Evolutionary conservation across 2,888 invertebrate species (phyloP), one percentile per base, ranked within the genome.

Genomic region (Melitaea athalia): DNA sequence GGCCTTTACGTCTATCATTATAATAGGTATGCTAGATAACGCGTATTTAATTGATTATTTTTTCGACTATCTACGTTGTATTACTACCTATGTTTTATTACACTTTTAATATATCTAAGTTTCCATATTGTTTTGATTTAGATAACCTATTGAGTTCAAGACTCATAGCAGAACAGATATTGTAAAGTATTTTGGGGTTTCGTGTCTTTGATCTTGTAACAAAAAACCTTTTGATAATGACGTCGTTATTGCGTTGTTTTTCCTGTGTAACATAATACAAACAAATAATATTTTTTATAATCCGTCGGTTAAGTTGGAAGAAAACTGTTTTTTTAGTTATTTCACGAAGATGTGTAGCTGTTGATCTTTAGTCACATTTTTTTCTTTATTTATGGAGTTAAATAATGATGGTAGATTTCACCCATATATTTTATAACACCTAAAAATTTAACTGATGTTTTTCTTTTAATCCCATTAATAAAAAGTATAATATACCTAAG

Each of bases 191-290:
- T 57, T 57, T 57, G 42, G 57, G 42, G 15, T 42, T n/a, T 57
- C 15, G 42, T 15, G 31, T 57, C 57, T 57, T 57, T 57, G 57
- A 57, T 57, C 14, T 55, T 61, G 66, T 61, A 66, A 66, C 61
- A 55, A 55, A 55, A 66, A 38, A 66, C 47, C 66, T 38, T 55
- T 38, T 14, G 61, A 33, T 61, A 66, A 55, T 17, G 53, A 52
- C 33, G 17, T 66, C 66, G 61, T 66, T 66, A 66, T 61, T 60
- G 60, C 17, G 33, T 15, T 60, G 66, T 53, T 66, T 65, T 61
- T 66, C 52, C 62, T 61, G 11, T 61, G 66, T 61, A 66, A 66
- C 5, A 24, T 49, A 55, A 66, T 66, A 53, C 66, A 66, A 66
- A 61, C 66, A 61, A 55, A 66, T 33, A 66, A 66, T 61, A 66